Percentiles rank a stretch among this genome's conserved stretches.
phyloP scores from a whole-genome alignment of 2,888 invertebrate genomes.

The Gastracanthus pulcherrimus region DNA sequence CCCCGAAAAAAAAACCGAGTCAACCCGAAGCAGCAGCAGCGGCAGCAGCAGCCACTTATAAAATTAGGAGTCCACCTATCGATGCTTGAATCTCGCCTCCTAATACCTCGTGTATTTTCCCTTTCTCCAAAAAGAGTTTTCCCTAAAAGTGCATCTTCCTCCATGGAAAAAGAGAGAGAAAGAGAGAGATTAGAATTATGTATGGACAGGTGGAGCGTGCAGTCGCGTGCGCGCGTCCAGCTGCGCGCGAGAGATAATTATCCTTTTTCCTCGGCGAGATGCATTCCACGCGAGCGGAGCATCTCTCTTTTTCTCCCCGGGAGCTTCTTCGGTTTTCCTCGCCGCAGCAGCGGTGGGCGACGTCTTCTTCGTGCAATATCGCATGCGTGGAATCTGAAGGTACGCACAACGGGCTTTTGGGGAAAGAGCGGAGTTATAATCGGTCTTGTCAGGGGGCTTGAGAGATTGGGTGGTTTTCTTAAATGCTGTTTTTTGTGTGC shows the following conservation, averaged over 20 bases:
- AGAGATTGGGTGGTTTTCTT: too few species aligned
- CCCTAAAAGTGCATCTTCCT: conserved; percentile 4
- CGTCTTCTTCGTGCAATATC: neutral
- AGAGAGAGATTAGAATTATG: conserved; percentile 38
- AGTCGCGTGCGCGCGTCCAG: conserved; percentile 25
- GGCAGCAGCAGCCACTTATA: neutral
- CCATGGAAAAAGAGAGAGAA: neutral
- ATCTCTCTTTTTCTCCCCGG: too few species aligned
- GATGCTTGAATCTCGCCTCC: conserved; percentile 6
- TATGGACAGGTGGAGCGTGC: conserved; percentile 43
- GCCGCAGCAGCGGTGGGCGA: neutral
- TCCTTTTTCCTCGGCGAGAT: conserved; percentile 23
- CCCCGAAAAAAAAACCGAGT: neutral
- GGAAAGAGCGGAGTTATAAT: neutral
- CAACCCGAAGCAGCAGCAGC: too few species aligned
- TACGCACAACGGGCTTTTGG: neutral
- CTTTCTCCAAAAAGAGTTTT: conserved; percentile 18
- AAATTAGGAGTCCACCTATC: conserved; percentile 3
- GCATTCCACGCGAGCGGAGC: neutral
- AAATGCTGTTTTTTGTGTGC: too few species aligned
- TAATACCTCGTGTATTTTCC: neutral
- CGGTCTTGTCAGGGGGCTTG: too few species aligned
- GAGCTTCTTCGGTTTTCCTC: too few species aligned
- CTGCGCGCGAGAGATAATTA: conserved; percentile 42
- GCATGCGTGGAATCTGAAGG: neutral